Evolutionary conservation across 2,888 invertebrate species (phyloP).

Genomic region (Malachius bipustulatus): DNA sequence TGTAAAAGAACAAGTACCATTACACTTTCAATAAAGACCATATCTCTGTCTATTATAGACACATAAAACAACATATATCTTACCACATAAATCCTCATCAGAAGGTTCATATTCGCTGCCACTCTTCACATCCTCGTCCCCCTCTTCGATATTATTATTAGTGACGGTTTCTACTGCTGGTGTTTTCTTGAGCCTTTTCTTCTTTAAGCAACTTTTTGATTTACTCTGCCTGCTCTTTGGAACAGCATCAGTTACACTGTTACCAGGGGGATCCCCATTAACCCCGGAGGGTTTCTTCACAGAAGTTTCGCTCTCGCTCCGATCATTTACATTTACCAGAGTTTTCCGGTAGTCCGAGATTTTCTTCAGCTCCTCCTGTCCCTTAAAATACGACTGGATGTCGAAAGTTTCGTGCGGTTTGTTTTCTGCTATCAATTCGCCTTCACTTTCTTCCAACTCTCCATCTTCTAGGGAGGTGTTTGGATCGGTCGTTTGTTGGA

Average conservation of each 20-base stretch:
- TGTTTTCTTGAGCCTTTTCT: conserved; percentile 14
- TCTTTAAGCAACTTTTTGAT: conserved; percentile 12
- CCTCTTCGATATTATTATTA: too few species aligned
- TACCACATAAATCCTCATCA: conserved; percentile 25
- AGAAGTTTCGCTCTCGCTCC: too few species aligned
- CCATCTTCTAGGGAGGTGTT: conserved; percentile 23
- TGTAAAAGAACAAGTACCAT: too few species aligned
- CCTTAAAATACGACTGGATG: conserved; percentile 28
- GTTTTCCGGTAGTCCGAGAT: conserved; percentile 24
- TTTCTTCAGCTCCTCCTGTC: conserved; percentile 31
- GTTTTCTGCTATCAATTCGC: conserved; percentile 5
- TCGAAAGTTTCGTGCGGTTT: conserved; percentile 20
- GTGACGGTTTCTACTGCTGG: conserved; percentile 12
- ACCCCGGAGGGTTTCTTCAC: too few species aligned
- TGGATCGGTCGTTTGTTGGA: conserved; percentile 4
- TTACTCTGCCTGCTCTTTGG: conserved; percentile 9
- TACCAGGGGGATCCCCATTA: too few species aligned
- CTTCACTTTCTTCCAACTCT: conserved; percentile 22
- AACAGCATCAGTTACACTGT: too few species aligned
- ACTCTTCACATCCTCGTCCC: too few species aligned
- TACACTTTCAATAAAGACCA: too few species aligned
- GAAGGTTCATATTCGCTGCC: conserved; percentile 48
- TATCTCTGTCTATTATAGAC: too few species aligned
- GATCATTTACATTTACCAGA: conserved; percentile 9
- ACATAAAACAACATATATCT: not conserved